These are phyloP conservation scores for Falco cherrug DNA, from an alignment of 2,797 vertebrate genomes.

Conservation along the genomic window DNA sequence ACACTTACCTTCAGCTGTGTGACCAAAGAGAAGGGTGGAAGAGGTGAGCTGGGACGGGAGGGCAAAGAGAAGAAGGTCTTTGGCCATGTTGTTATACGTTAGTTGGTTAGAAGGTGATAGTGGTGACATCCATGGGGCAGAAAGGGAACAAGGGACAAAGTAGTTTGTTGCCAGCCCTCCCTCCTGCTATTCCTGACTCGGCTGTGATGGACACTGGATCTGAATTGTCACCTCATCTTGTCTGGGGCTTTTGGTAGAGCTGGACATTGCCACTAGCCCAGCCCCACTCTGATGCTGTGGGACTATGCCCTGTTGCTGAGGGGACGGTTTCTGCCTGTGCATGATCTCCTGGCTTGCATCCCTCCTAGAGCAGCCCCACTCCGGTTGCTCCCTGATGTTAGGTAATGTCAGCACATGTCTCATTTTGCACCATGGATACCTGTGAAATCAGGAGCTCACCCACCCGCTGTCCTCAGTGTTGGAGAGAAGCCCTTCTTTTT, in stretches of 20 bases:
- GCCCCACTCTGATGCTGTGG: not conserved
- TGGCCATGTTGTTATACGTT: not conserved
- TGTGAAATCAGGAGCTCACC: not conserved
- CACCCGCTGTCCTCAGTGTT: fast-evolving
- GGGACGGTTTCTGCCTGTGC: not conserved
- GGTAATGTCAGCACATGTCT: not conserved
- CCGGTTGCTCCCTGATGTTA: not conserved
- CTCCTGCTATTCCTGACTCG: not conserved
- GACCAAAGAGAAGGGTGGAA: not conserved
- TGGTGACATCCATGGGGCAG: not conserved
- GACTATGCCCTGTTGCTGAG: not conserved
- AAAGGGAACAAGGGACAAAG: not conserved
- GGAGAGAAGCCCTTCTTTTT: not conserved
- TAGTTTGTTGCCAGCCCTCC: not conserved
- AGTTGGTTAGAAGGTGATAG: not conserved
- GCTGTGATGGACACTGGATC: not conserved
- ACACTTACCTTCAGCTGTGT: not conserved
- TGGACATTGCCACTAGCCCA: not conserved
- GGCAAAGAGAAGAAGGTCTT: not conserved
- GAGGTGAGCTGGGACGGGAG: not conserved
- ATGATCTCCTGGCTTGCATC: not conserved
- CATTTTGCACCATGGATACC: not conserved
- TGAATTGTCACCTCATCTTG: not conserved
- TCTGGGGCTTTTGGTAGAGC: not conserved
- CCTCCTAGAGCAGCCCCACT: not conserved